Percentiles rank a stretch among this genome's conserved stretches.
Evolutionary conservation across 2,888 invertebrate species (phyloP).

Genomic region (Philereme transversata): DNA sequence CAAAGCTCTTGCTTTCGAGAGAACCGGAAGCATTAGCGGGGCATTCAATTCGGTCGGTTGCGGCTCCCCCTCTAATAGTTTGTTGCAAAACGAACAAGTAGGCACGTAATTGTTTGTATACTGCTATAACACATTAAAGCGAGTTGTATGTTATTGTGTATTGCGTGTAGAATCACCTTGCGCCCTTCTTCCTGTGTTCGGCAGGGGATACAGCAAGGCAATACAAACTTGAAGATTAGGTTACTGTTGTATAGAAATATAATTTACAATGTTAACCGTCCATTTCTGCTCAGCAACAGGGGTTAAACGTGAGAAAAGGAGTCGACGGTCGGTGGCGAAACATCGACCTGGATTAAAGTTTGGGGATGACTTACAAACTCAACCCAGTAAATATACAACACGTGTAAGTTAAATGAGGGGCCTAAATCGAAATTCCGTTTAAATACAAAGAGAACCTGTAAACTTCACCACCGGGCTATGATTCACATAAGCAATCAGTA

Average conservation of each 20-base stretch:
- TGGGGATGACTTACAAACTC: constrained; percentile 48
- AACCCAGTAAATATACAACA: constrained; percentile 45
- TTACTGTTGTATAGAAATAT: constrained; percentile 48
- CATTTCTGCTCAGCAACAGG: constrained; percentile 39
- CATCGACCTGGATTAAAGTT: constrained; percentile 51
- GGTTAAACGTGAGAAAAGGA: constrained; percentile 56
- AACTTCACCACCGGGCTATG: constrained; percentile 49
- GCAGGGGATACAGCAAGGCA: constrained; percentile 58
- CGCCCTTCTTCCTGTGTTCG: constrained; percentile 52
- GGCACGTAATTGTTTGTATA: constrained; percentile 54
- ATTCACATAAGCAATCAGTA: constrained; percentile 57
- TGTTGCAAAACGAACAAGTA: constrained; percentile 54
- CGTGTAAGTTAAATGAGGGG: constrained; percentile 45
- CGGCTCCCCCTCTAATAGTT: constrained; percentile 49
- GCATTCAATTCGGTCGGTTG: constrained; percentile 54
- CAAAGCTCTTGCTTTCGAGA: constrained; percentile 44
- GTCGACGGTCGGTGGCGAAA: constrained; percentile 37
- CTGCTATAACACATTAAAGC: constrained; percentile 41
- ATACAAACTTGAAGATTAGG: constrained; percentile 47
- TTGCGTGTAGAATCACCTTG: constrained; percentile 54
- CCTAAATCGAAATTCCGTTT: constrained; percentile 41
- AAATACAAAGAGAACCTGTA: constrained; percentile 49
- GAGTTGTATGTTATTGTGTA: constrained; percentile 49
- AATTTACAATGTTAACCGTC: constrained; percentile 48
- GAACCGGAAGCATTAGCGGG: constrained; percentile 38